Conservation (phyloP, 2,113 vertebrate species). For the Gadus chalcogrammus region DNA sequence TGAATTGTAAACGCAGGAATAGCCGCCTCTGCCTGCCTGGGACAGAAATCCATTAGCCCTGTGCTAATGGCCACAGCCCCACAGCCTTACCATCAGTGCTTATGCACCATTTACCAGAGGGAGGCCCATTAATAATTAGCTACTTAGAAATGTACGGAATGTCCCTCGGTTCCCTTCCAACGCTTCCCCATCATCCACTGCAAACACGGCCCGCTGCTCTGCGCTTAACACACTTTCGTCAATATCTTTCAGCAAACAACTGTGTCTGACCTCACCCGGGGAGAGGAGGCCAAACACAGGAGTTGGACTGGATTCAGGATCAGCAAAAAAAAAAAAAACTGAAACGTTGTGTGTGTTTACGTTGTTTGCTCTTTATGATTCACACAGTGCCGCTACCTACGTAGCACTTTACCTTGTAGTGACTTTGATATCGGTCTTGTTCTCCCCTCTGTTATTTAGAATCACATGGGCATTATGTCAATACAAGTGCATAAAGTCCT, state of each 20-base stretch:
- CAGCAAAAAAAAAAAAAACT: slow-evolving; percentile 3
- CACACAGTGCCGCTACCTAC: too few species aligned
- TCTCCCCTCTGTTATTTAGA: too few species aligned
- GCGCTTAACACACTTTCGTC: neutral
- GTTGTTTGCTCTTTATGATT: slow-evolving; percentile 25
- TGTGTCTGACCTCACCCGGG: slow-evolving; percentile 25
- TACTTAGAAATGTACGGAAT: slow-evolving; percentile 66
- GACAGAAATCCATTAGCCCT: neutral
- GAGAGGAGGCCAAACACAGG: slow-evolving; percentile 36
- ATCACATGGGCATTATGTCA: too few species aligned
- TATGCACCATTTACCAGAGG: neutral
- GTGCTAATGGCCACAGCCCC: neutral
- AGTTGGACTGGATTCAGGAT: slow-evolving; percentile 16
- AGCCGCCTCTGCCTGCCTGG: neutral
- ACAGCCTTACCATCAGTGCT: slow-evolving; percentile 15
- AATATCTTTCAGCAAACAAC: slow-evolving; percentile 31
- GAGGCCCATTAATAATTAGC: slow-evolving; percentile 69
- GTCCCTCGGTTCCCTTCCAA: slow-evolving; percentile 43
- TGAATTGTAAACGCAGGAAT: neutral
- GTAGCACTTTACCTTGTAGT: too few species aligned
- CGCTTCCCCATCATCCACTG: slow-evolving; percentile 33
- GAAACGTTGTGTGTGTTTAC: neutral
- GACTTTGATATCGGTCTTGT: too few species aligned
- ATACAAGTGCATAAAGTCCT: too few species aligned
- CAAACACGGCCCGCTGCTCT: slow-evolving; percentile 12